Conservation (phyloP, 2,113 vertebrate species). For the Amphiprion ocellaris region DNA sequence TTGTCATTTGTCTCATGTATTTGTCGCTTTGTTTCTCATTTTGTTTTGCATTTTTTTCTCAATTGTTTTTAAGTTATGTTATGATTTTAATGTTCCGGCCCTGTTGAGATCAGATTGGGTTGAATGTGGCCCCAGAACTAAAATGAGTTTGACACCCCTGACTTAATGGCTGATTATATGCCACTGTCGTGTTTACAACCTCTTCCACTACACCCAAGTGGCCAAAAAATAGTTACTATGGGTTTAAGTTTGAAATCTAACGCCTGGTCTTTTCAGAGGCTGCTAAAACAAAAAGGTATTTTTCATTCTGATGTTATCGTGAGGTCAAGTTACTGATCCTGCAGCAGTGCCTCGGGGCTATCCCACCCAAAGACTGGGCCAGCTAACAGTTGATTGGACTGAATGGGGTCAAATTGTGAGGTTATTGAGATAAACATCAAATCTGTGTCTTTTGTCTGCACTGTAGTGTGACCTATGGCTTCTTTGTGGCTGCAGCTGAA, state of each 20-base stretch:
- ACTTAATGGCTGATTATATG: too few species aligned
- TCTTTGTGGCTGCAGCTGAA: slow-evolving; percentile 16
- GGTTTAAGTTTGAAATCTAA: background rate
- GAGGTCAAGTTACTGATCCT: slow-evolving; percentile 44
- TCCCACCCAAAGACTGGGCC: slow-evolving; percentile 26
- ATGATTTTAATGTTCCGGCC: too few species aligned
- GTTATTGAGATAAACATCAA: slow-evolving; percentile 36
- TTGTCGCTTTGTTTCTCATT: too few species aligned
- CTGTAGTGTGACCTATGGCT: slow-evolving; percentile 8
- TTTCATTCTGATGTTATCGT: slow-evolving; percentile 8
- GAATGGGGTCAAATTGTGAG: slow-evolving; percentile 68
- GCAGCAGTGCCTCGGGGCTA: slow-evolving; percentile 42
- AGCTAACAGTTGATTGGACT: slow-evolving; percentile 51
- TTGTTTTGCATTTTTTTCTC: too few species aligned
- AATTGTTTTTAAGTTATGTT: too few species aligned
- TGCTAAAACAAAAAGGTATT: slow-evolving; percentile 1
- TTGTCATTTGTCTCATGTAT: too few species aligned
- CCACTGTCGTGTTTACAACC: background rate
- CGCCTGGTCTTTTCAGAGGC: background rate
- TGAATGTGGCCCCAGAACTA: too few species aligned
- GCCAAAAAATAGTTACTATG: background rate
- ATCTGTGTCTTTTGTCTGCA: slow-evolving; percentile 19
- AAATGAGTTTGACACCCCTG: too few species aligned
- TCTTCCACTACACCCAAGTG: background rate
- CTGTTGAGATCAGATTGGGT: too few species aligned